Evolutionary conservation across 2,888 invertebrate species (phyloP).

Genomic region (Eupithecia subumbrata): DNA sequence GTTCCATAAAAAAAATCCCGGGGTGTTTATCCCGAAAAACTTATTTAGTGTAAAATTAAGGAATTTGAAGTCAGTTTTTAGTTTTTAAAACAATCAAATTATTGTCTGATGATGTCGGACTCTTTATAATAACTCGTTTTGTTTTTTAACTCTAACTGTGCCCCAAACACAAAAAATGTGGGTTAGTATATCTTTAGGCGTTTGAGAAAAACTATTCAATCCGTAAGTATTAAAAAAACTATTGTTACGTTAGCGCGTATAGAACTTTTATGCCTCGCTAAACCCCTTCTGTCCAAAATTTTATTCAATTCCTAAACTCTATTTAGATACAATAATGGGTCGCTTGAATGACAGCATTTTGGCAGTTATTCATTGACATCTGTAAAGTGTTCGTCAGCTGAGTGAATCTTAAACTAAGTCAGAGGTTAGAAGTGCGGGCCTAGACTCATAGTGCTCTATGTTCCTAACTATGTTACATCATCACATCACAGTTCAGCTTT

Average conservation of each 20-base stretch:
- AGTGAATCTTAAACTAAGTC: background rate
- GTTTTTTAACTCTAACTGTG: background rate
- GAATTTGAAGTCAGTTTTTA: background rate
- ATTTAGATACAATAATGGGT: background rate
- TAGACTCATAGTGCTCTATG: constrained; percentile 70
- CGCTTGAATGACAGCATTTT: background rate
- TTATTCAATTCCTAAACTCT: constrained; percentile 4
- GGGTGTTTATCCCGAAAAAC: background rate
- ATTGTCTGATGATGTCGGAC: constrained; percentile 22
- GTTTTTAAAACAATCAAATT: background rate
- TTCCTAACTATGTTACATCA: constrained; percentile 73
- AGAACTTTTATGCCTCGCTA: constrained; percentile 46
- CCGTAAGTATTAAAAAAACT: background rate
- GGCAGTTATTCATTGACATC: background rate
- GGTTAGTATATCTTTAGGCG: background rate
- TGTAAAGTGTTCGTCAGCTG: background rate
- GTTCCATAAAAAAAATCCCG: background rate
- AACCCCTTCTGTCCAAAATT: constrained; percentile 21
- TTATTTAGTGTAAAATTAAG: background rate
- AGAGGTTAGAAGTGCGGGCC: constrained; percentile 5
- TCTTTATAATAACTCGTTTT: background rate
- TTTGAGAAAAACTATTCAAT: constrained; percentile 7
- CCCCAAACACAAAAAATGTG: constrained; percentile 4
- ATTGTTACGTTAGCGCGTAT: background rate
- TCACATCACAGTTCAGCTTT: constrained; percentile 81